Base-by-base conservation (phyloP, 2,113 vertebrate species). In the Phrynosoma blainvillii region DNA sequence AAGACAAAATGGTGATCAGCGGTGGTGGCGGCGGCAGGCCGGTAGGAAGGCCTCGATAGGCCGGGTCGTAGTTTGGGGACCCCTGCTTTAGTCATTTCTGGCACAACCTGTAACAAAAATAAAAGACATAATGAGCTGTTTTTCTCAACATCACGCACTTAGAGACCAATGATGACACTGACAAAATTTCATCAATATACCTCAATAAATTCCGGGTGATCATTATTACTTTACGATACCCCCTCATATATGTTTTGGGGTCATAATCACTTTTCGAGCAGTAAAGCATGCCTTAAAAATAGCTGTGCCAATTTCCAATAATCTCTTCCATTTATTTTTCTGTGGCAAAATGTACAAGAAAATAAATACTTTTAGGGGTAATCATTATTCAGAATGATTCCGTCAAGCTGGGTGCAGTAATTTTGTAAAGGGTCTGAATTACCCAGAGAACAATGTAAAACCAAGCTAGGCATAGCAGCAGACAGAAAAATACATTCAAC, bases 401-500 rank as follows among this genome's bases (percentile, higher is more conserved):
- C 82, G 23, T 82, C 52, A 82, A 93, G 80, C 92, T 88, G 84
- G 92, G 93, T 88, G 91, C 89, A 91, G 89, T 84, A 32, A 95
- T 93, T 92, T 94, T 95, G 88, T 94, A 93, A 93, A 90, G 89
- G 90, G 88, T 93, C 92, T 94, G 82, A 94, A 91, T 96, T 96
- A 95, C 91, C 92, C 93, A 74, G 92, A 95, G 95, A 94, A 95
- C 92, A 89, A 92, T 74, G 96, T 94, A 96, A 96, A 96, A 96
- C 94, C 94, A 95, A 96, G 89, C 89, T 94, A 96, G 95, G 95
- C 94, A 96, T 91, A 94, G 95, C 95, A 95, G 95, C 94, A 96
- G 96, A 94, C 95, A 96, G 96, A 96, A 96, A 97, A 96, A 96
- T 94, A 92, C 95, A 96, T 97, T 98, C 97, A 96, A 95, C 97